Evolutionary conservation across 2,113 vertebrate species (phyloP).

Genomic region (Scomber scombrus): DNA sequence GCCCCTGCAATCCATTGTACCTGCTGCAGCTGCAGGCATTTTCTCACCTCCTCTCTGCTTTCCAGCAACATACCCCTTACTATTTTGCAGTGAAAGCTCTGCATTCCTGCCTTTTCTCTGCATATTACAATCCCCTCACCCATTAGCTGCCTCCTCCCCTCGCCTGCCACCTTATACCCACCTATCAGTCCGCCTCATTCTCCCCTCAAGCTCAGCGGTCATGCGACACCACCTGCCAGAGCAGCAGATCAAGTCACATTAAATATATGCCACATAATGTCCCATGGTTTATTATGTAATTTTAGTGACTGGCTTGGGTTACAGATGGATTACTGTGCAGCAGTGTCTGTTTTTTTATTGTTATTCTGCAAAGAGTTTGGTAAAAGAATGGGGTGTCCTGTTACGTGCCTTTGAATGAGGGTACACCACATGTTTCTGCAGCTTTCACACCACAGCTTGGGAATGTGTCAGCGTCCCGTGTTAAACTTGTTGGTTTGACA

Average conservation of each 20-base stretch:
- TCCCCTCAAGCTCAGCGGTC: constrained; percentile 53
- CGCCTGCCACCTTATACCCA: constrained; percentile 63
- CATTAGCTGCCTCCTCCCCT: constrained; percentile 60
- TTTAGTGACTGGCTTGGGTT: constrained; percentile 67
- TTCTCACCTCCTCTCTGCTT: constrained; percentile 71
- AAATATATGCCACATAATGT: constrained; percentile 65
- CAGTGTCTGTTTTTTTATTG: constrained; percentile 19
- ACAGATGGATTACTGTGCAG: constrained; percentile 63
- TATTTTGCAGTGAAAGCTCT: constrained; percentile 60
- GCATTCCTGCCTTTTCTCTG: constrained; percentile 66
- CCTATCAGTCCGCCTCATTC: constrained; percentile 54
- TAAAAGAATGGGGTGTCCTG: constrained; percentile 52
- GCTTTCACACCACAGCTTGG: constrained; percentile 10
- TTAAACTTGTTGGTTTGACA: neutral
- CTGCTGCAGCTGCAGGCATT: constrained; percentile 64
- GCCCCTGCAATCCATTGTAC: constrained; percentile 48
- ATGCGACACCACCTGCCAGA: constrained; percentile 55
- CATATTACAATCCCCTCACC: constrained; percentile 63
- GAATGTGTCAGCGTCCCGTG: constrained; percentile 16
- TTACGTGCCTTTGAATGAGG: constrained; percentile 71
- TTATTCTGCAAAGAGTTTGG: constrained; percentile 48
- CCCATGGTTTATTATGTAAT: constrained; percentile 61
- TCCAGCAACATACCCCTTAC: constrained; percentile 57
- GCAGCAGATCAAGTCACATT: constrained; percentile 67
- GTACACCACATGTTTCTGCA: constrained; percentile 55